Evolutionary conservation across 2,113 vertebrate species (phyloP).

Genomic region (Aix galericulata): DNA sequence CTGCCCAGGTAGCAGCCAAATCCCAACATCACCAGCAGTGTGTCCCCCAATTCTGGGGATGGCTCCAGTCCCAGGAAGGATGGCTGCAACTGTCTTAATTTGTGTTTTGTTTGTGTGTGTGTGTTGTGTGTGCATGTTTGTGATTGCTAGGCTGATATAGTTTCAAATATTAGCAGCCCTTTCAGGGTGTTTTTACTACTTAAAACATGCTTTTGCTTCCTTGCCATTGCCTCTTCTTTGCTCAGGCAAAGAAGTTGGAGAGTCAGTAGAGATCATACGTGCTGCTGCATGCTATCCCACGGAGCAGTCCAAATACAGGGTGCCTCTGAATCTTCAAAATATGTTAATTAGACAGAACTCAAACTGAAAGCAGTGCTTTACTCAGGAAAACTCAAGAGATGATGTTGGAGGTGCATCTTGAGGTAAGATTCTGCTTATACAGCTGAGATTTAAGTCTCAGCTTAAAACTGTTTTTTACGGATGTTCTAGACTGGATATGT

Average conservation of each 20-base stretch:
- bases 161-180: neutral
- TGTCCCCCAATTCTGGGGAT: neutral
- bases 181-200: neutral
- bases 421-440: neutral
- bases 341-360: neutral
- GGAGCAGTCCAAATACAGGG: neutral
- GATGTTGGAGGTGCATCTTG: neutral
- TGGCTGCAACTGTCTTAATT: neutral
- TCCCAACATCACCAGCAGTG: neutral
- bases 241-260: neutral
- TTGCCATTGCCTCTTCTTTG: neutral
- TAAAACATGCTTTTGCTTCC: neutral
- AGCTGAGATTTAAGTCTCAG: neutral
- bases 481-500: neutral
- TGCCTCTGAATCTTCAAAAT: neutral
- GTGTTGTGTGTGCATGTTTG: neutral
- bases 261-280: neutral
- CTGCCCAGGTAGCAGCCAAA: neutral
- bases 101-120: neutral
- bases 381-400: neutral
- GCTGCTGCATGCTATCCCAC: neutral
- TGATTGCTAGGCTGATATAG: neutral
- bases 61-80: neutral
- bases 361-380: neutral
- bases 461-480: neutral